Conservation (phyloP, 2,888 invertebrate species). For the Drosophila macrothrix region DNA sequence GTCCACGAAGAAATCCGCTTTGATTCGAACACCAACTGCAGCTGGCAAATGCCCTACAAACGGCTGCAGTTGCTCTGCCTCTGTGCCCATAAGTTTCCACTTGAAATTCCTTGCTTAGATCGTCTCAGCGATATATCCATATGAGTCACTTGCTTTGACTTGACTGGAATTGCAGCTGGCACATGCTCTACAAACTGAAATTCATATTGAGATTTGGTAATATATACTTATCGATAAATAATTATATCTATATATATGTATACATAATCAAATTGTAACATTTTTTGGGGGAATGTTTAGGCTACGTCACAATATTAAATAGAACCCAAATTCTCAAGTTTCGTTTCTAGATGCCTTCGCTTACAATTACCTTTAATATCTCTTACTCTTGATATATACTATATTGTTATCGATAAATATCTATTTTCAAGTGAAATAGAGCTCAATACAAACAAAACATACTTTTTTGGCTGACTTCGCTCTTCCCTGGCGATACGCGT, state of each 20-base stretch:
- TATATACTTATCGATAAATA: background rate
- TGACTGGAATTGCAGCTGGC: background rate
- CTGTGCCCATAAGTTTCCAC: constrained; percentile 3
- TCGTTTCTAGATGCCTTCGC: background rate
- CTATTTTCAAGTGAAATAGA: background rate
- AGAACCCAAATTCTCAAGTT: too few relatives aligned
- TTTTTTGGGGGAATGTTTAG: background rate
- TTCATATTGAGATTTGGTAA: background rate
- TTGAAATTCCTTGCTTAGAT: constrained; percentile 3
- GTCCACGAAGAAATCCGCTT: constrained; percentile 59
- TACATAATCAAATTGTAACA: background rate
- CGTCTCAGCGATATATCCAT: constrained; percentile 1
- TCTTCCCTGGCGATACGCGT: background rate
- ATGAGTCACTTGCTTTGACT: background rate
- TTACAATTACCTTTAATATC: background rate
- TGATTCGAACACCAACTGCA: constrained; percentile 37
- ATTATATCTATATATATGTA: background rate
- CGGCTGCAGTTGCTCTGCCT: background rate
- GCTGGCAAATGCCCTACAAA: constrained; percentile 52
- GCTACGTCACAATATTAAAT: too few relatives aligned
- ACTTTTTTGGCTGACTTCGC: background rate
- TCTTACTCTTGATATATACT: background rate
- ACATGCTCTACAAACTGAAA: background rate
- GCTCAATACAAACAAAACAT: background rate
- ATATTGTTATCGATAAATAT: background rate